Evolutionary conservation across 2,797 vertebrate genomes (phyloP), one percentile per base, ranked within the genome.

Genomic region (Gallinago nigripennis): DNA sequence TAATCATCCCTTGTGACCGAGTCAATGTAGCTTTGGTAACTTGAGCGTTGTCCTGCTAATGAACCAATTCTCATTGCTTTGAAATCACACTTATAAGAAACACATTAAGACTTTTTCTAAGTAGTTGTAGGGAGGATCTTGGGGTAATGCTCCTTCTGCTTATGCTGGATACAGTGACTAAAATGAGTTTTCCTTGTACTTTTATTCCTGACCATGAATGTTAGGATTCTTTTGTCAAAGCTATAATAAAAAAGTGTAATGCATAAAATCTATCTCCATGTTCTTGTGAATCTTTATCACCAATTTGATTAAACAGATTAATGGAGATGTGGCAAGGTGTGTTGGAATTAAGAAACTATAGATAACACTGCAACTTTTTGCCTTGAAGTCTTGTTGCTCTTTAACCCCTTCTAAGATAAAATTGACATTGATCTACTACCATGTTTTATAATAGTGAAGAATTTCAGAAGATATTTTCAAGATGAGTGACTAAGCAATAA

Each of bases 181-280:
- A 93, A 89, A 35, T 37, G 39, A 39, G 39, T 39, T 39, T 94
- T 96, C 94, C 84, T 86, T 93, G 90, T 72, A 95, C 77, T 94
- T 97, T 30, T 53, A 18, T 53, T 97, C 93, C 90, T 96, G 85
- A 94, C 80, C 65, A 14, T 7, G 39, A 94, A 93, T 50, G 65
- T 88, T 90, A 43, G 60, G 41, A 66, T 91, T 82, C 76, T 95
- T 91, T 88, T 84, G 77, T 94, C 83, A 96, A 78, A 41, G 48
- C 45, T 72, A 60, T 37, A 70, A 30, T 91, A 93, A 92, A 97
- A 97, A 96, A 96, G 96, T 69, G 58, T 31, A 91, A 92, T 76
- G 76, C 51, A 71, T 91, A 92, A 94, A 97, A 87, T 91, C 84
- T 96, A 72, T 97, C 96, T 97, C 89, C 61, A 92, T 76, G 92